Evolutionary conservation across 2,113 vertebrate species (phyloP).

Genomic region (Larimichthys polyactis): DNA sequence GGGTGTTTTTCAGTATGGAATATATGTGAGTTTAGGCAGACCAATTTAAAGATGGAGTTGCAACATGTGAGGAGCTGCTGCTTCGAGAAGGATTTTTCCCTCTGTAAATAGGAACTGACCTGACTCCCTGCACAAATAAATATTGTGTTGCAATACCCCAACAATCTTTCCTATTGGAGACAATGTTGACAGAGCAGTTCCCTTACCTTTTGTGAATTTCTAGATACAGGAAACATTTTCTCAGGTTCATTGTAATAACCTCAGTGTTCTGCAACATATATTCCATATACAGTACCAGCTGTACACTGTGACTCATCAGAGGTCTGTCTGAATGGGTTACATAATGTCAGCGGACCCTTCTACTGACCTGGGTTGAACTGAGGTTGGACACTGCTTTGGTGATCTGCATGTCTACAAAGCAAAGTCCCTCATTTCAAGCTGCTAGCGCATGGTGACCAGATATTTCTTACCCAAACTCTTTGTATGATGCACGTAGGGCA

Average conservation of each 20-base stretch:
- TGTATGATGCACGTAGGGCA: not conserved
- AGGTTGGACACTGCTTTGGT: not conserved
- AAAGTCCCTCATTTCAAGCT: not conserved
- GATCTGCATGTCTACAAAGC: not conserved
- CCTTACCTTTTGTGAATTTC: not conserved
- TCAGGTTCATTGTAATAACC: not conserved
- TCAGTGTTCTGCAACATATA: not conserved
- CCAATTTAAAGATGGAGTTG: not conserved
- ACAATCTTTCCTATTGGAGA: not conserved
- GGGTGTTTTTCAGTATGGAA: not conserved
- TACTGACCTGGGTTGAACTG: not conserved
- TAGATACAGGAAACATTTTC: not conserved
- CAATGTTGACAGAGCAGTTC: not conserved
- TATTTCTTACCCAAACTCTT: not conserved
- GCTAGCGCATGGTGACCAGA: not conserved
- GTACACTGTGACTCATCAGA: not conserved
- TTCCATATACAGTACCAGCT: not conserved
- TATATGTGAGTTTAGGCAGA: not conserved
- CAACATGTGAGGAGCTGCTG: not conserved
- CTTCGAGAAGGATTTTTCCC: not conserved
- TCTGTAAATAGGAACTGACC: not conserved
- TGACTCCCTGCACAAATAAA: not conserved
- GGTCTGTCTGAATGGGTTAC: not conserved
- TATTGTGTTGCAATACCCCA: not conserved
- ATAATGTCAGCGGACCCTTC: not conserved